Evolutionary conservation across 2,888 invertebrate species (phyloP).

Genomic region (Rhagophthalmus giganteus): DNA sequence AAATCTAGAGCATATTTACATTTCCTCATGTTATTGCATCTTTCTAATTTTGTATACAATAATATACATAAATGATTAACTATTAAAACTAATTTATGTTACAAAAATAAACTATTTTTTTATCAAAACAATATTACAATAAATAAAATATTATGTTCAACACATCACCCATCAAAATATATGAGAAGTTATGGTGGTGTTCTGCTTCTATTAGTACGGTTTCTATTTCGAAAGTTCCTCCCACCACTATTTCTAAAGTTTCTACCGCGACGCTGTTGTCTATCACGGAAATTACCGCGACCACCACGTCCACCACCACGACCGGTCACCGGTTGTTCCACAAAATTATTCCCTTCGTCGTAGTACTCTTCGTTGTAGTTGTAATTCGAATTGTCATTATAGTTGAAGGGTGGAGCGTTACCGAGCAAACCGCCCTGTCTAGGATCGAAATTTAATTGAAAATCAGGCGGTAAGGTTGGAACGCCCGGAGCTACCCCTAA

Average conservation of each 20-base stretch:
- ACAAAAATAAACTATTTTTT: not conserved
- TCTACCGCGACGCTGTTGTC: constrained; percentile 18
- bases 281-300: constrained; percentile 19
- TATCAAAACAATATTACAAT: not conserved
- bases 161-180: not conserved
- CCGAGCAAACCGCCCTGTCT: constrained; percentile 47
- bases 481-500: constrained; percentile 59
- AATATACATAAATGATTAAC: not conserved
- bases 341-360: constrained; percentile 38
- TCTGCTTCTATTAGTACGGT: constrained; percentile 46
- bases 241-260: constrained; percentile 25
- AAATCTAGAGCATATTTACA: too few relatives aligned
- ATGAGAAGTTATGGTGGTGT: constrained; percentile 43
- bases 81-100: not conserved
- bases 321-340: constrained; percentile 22
- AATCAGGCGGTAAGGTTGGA: constrained; percentile 47
- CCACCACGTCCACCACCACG: constrained; percentile 10
- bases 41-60: not conserved
- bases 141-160: not conserved
- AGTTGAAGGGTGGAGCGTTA: constrained; percentile 42
- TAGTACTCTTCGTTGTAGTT: constrained; percentile 57
- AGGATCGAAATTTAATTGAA: constrained; percentile 52
- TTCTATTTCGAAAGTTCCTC: constrained; percentile 43
- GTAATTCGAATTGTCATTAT: constrained; percentile 23
- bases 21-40: not conserved